These are phyloP conservation scores for Actias luna DNA, from an alignment of 2,888 invertebrate genomes.

Conservation along the genomic window DNA sequence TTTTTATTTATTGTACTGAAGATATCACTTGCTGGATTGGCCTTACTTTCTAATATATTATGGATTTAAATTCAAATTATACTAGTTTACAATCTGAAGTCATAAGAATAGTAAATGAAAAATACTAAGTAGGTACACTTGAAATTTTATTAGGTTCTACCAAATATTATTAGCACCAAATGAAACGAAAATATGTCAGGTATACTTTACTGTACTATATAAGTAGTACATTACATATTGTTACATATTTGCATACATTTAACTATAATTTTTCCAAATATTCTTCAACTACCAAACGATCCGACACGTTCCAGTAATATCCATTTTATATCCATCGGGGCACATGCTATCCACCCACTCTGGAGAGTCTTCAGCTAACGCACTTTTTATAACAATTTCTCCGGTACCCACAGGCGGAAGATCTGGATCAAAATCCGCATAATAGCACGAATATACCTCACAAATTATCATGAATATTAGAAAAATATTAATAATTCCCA, in stretches of 20 bases:
- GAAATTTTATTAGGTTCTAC: not conserved
- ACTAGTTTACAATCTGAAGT: too few relatives aligned
- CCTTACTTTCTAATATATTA: too few relatives aligned
- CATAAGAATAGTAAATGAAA: too few relatives aligned
- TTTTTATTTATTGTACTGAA: too few relatives aligned
- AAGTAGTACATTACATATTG: not conserved
- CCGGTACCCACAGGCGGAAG: conserved; percentile 28
- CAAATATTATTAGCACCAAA: not conserved
- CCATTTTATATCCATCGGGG: conserved; percentile 48
- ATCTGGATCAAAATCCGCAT: conserved; percentile 19
- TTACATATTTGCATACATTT: not conserved
- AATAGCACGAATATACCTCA: conserved; percentile 25
- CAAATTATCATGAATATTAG: not conserved
- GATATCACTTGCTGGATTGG: too few relatives aligned
- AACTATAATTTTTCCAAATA: not conserved
- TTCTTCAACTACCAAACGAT: conserved; percentile 55
- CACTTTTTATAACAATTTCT: conserved; percentile 36
- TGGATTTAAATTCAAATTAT: too few relatives aligned
- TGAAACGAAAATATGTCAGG: not conserved
- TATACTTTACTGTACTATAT: not conserved
- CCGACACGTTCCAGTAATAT: conserved; percentile 53
- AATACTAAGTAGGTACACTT: not conserved
- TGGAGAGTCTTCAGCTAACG: conserved; percentile 55
- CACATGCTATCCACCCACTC: conserved; percentile 35
- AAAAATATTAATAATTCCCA: not conserved